Evolutionary conservation across 30 jellyfish, hydroid and myxozoan genomes (phyloP), one percentile per base, ranked within the genome.

Genomic region (Cassiopea xamachana): DNA sequence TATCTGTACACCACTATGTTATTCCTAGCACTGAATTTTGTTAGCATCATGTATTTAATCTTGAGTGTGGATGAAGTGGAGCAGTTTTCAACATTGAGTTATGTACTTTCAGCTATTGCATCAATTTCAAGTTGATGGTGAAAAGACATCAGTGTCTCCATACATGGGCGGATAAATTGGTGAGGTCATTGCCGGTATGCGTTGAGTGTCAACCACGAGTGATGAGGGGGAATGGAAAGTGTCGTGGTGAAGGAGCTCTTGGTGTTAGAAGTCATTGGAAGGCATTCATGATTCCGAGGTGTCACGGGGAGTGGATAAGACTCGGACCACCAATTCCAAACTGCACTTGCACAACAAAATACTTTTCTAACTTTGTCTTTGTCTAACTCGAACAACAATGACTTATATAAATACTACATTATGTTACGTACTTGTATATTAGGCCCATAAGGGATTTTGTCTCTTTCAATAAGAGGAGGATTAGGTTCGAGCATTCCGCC

Each of bases 241-340:
- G 99, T 49, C 96, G 99, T 69, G 99, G 99, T 5, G 99, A 95
- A 83, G 99, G 99, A 44, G 90, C 81, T 13, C 89, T 87, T 6
- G 99, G 99, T 5, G 84, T 48, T 1, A 76, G 97, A 60, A 95
- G 98, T 46, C 95, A 97, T 69, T 95, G 99, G 99, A 91, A 91
- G 81, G 99, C 99, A 16, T 88, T 95, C 79, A 83, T 98, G 60
- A 59, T 95, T 39, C 88, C 93, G 9, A 96, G 98, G 48, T 95
- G 99, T 84, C 97, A 91, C 68, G 99, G 99, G 2, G 99, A 87
- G 13, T 95, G 99, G 99, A 91, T 95, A 48, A 86, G 99, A 39
- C 86, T 95, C 48, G 99, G 99, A 50, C 98, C 97, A 9, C 89
- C 89, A 16, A 95, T 95, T 59, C 99, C 99, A 27, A 87, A 95